Evolutionary conservation across 2,797 vertebrate genomes (phyloP).

Genomic region (Saxicola maurus): DNA sequence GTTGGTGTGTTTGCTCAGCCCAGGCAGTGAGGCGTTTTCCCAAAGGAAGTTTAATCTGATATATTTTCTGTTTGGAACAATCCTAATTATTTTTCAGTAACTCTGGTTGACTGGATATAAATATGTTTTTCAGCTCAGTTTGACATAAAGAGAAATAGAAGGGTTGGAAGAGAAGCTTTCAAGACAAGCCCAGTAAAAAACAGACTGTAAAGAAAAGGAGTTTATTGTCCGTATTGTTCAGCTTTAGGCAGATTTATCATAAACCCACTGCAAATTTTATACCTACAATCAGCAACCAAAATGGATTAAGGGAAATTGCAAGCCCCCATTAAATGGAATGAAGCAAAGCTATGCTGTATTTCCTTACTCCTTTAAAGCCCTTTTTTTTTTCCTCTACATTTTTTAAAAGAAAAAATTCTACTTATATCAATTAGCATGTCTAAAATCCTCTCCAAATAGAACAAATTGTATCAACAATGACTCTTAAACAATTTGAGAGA

Average conservation of each 20-base stretch:
- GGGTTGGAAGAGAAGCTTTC: neutral
- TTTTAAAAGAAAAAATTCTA: neutral
- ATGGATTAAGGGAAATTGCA: slow-evolving; percentile 38
- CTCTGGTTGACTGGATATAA: slow-evolving; percentile 14
- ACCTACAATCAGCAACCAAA: slow-evolving; percentile 1
- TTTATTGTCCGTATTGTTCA: slow-evolving; percentile 36
- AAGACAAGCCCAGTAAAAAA: slow-evolving; percentile 29
- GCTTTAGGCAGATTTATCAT: slow-evolving; percentile 37
- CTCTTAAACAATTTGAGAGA: neutral
- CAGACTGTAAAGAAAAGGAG: slow-evolving; percentile 15
- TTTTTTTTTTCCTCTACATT: neutral
- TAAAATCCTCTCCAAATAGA: neutral
- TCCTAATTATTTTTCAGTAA: slow-evolving; percentile 43
- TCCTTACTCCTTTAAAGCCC: slow-evolving; percentile 6
- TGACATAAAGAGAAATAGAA: neutral
- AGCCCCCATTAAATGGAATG: slow-evolving; percentile 18
- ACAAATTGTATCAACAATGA: slow-evolving; percentile 8
- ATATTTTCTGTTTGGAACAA: slow-evolving; percentile 19
- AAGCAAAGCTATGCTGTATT: slow-evolving; percentile 31
- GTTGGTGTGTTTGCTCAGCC: neutral
- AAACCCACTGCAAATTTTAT: slow-evolving; percentile 32
- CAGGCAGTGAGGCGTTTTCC: neutral
- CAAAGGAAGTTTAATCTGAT: slow-evolving; percentile 38
- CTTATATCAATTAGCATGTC: neutral
- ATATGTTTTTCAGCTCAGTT: neutral